These are phyloP conservation scores for Threskiornis aethiopicus DNA, from an alignment of 2,797 vertebrate species.

Conservation along the genomic window DNA sequence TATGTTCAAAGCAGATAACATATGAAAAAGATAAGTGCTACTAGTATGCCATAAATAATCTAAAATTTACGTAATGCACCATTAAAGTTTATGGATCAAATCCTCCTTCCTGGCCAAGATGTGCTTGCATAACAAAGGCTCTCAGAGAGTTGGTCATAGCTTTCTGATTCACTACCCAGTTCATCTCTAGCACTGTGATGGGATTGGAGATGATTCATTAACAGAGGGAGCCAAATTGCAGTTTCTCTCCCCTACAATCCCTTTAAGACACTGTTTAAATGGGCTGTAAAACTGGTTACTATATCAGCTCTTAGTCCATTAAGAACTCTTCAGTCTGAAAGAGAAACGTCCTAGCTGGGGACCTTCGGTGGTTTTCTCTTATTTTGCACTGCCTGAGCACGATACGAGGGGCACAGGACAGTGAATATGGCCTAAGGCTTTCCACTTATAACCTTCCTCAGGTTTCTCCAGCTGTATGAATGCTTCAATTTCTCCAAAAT, in stretches of 20 bases:
- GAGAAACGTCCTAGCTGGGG: not conserved
- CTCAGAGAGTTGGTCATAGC: not conserved
- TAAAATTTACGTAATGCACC: not conserved
- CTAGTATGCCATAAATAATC: not conserved
- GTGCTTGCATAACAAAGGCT: not conserved
- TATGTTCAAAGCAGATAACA: not conserved
- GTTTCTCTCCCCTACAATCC: not conserved
- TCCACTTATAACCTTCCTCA: not conserved
- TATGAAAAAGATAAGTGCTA: not conserved
- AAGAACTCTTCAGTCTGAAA: not conserved
- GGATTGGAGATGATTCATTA: not conserved
- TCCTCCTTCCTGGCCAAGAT: not conserved
- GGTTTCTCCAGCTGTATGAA: not conserved
- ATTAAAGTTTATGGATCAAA: constrained; percentile 24
- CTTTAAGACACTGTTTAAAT: not conserved
- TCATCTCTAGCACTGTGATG: not conserved
- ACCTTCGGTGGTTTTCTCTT: not conserved
- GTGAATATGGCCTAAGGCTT: not conserved
- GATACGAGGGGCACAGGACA: too few species aligned
- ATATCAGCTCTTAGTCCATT: not conserved
- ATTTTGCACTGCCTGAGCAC: not conserved
- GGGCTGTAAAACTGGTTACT: not conserved
- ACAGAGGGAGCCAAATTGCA: not conserved
- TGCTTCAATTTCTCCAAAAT: not conserved
- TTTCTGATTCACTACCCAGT: not conserved